A percentile compares a stretch with the other conserved stretches of the same genome.
These are phyloP conservation scores for Festucalex cinctus DNA, from an alignment of 2,113 vertebrate genomes.

Conservation along the genomic window DNA sequence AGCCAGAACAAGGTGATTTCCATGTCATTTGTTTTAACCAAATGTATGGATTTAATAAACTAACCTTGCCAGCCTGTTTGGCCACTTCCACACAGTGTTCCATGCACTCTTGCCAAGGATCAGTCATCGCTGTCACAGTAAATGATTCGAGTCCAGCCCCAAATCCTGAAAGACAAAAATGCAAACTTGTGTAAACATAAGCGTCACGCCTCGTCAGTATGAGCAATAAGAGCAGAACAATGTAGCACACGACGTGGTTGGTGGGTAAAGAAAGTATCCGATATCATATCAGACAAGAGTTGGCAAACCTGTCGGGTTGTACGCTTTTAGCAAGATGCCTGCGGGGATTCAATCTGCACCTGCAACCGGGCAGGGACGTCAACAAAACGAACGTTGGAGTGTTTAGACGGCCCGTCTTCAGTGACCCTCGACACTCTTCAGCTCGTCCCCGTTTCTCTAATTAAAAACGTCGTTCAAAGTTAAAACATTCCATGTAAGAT, in stretches of 20 bases:
- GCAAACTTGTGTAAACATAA: too few species aligned
- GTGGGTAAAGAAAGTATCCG: background rate
- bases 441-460: too few species aligned
- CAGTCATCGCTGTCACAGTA: constrained; percentile 45
- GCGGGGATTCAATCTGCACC: background rate
- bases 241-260: background rate
- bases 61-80: constrained; percentile 66
- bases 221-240: background rate
- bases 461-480: background rate
- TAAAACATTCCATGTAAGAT: background rate
- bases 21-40: background rate
- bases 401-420: background rate
- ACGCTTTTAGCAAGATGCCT: background rate
- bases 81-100: constrained; percentile 66
- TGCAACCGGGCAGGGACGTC: background rate
- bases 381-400: background rate
- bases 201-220: background rate
- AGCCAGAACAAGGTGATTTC: background rate
- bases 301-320: constrained; percentile 1
- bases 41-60: background rate
- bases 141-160: background rate
- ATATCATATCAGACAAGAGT: too few species aligned
- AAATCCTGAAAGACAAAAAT: background rate
- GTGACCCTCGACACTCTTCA: background rate
- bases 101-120: constrained; percentile 71